phyloP scores from a whole-genome alignment of 2,113 vertebrate genomes.

The Python bivittatus region DNA sequence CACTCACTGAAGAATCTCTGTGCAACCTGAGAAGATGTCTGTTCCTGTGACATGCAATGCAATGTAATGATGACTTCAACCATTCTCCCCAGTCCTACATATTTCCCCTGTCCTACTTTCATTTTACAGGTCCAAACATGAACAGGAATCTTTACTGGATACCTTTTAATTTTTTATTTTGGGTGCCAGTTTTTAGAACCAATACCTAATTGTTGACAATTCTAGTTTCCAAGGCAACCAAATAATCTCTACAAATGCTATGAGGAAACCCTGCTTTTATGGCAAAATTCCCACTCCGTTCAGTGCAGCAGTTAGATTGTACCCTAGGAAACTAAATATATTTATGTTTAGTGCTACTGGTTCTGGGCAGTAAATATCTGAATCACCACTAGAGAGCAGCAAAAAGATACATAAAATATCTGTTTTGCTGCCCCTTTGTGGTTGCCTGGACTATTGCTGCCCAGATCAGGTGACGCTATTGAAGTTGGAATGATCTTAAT shows the following conservation, averaged over 20 bases:
- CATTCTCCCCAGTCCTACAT: neutral
- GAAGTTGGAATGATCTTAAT: neutral
- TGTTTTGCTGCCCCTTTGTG: neutral
- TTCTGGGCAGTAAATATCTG: neutral
- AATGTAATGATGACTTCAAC: neutral
- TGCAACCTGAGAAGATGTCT: neutral
- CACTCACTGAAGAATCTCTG: neutral
- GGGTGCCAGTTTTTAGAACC: conserved; percentile 19
- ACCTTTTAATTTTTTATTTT: neutral
- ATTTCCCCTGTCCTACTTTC: conserved; percentile 10
- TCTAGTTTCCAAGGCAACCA: conserved; percentile 43
- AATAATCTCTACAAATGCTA: conserved; percentile 43
- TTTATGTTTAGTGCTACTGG: neutral
- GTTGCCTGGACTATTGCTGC: neutral
- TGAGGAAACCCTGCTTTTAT: neutral
- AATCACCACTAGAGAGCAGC: neutral
- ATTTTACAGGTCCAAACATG: conserved; percentile 17
- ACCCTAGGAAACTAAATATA: conserved; percentile 11
- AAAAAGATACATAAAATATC: neutral
- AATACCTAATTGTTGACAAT: conserved; percentile 23
- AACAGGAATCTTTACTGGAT: conserved; percentile 17
- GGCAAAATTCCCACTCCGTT: conserved; percentile 12
- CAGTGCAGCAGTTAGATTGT: neutral
- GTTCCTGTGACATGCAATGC: neutral
- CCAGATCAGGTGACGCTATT: neutral